Evolutionary conservation across 2,113 vertebrate genomes (phyloP), one percentile per base, ranked within the genome.

Genomic region (Proteles cristata): DNA sequence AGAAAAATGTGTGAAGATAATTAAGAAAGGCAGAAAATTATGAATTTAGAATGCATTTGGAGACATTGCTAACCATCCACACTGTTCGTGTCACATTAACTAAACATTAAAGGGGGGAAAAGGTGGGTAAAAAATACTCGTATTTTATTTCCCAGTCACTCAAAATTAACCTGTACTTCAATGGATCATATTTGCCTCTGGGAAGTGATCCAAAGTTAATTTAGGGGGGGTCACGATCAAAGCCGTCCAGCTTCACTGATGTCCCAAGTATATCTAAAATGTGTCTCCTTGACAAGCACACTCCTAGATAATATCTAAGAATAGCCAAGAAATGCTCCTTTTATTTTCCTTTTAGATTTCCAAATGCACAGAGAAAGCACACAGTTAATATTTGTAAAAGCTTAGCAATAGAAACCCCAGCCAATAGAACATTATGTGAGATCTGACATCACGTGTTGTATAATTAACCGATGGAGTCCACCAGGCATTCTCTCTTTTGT

Each of bases 21-120:
- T 98, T 97, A 98, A 97, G 77, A 97, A 95, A 97, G 96, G 92
- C 77, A 96, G 87, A 97, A 90, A 53, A 94, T 58, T 97, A 96
- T 89, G 96, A 91, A 92, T 95, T 98, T 85, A 96, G 65, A 97
- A 88, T 95, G 69, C 14, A 97, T 97, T 83, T 97, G 96, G 93
- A 98, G 95, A 87, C 11, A 92, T 96, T 65, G 68, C 21, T 90
- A 81, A 84, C 50, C 19, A 77, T 74, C 26, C 16, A 73, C 63
- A 83, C 90, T 95, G 88, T 97, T 97, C 50, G 93, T 23, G 61
- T 96, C 95, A 87, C 61, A 55, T 96, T 96, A 95, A 74, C 89
- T 81, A 98, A 97, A 94, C 97, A 90, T 95, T 96, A 89, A 93
- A 92, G 88, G 87, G 92, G 61, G 2, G 35, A 95, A 69, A 66